Base-by-base conservation (phyloP, 2,113 vertebrate species). In the Toxotes chatareus region DNA sequence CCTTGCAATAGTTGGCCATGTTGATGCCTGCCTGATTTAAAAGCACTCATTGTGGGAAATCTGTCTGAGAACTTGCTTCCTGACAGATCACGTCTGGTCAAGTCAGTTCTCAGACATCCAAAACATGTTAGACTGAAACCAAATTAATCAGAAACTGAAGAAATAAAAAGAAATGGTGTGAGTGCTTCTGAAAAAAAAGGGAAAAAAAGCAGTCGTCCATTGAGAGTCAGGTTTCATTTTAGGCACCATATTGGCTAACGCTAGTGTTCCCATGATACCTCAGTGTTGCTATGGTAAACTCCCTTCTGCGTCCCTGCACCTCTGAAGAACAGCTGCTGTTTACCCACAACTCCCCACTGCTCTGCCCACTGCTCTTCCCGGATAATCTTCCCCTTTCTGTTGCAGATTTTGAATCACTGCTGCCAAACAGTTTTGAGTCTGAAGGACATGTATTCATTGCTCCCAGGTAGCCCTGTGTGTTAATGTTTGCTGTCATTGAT, bases 391-490 rank as follows among this genome's bases (percentile, higher is more conserved):
- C 96, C 97, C 91, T 99, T 98, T 99, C 97, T 99, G 96, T 99
- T 99, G 97, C 98, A 99, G 98, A 99, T 99, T 99, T 99, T 99
- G 98, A 99, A 95, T 98, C 96, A 96, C 97, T 99, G 96, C 97
- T 99, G 96, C 98, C 98, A 96, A 96, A 96, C 97, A 99, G 95
- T 96, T 99, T 99, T 98, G 98, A 99, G 95, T 98, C 98, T 95
- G 98, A 99, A 96, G 98, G 98, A 96, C 98, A 98, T 97, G 98
- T 99, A 92, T 99, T 99, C 97, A 98, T 99, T 97, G 98, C 98
- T 94, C 98, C 98, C 96, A 99, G 98, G 98, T 99, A 99, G 97
- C 97, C 96, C 89, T 97, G 96, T 92, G 96, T 94, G 95, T 96
- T 95, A 95, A 85, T 87, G 86, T 84, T 90, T 84, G 85, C 84